Conservation (phyloP, 2,888 invertebrate genomes). For the Clunio marinus region DNA sequence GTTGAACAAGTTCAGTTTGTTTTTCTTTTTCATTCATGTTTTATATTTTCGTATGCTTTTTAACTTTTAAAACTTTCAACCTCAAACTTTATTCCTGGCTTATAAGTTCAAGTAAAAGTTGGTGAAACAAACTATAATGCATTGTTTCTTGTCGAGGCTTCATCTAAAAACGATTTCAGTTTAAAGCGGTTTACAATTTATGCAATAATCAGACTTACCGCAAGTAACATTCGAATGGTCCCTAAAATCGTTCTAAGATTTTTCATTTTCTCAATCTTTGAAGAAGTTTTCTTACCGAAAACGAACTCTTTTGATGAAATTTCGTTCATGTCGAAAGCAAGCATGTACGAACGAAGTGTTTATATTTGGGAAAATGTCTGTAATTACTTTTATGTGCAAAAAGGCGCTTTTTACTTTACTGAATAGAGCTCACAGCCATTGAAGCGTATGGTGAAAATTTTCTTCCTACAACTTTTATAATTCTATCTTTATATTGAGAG, state of each 20-base stretch:
- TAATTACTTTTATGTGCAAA: constrained; percentile 6
- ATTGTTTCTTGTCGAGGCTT: too few species aligned
- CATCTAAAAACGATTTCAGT: background rate
- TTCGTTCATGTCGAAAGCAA: background rate
- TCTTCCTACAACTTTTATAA: constrained; percentile 20
- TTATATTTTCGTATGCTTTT: too few species aligned
- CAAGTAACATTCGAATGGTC: too few species aligned
- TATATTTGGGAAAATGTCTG: background rate
- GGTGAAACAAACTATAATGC: background rate
- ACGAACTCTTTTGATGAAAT: background rate
- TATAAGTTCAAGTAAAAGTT: too few species aligned
- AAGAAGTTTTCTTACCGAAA: background rate
- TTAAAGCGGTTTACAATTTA: too few species aligned
- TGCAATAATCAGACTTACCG: too few species aligned
- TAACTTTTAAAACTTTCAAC: too few species aligned
- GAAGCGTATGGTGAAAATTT: constrained; percentile 30
- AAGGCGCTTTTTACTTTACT: constrained; percentile 6
- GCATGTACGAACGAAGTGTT: background rate
- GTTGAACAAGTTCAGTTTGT: too few species aligned
- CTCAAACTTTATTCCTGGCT: too few species aligned
- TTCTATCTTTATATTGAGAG: constrained; percentile 16
- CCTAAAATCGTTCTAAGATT: too few species aligned
- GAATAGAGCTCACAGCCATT: constrained; percentile 26
- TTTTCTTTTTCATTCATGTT: too few species aligned
- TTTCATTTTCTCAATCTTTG: too few species aligned